phyloP scores from a whole-genome alignment of 2,797 vertebrate species.

The Brachyrhaphis roseni region DNA sequence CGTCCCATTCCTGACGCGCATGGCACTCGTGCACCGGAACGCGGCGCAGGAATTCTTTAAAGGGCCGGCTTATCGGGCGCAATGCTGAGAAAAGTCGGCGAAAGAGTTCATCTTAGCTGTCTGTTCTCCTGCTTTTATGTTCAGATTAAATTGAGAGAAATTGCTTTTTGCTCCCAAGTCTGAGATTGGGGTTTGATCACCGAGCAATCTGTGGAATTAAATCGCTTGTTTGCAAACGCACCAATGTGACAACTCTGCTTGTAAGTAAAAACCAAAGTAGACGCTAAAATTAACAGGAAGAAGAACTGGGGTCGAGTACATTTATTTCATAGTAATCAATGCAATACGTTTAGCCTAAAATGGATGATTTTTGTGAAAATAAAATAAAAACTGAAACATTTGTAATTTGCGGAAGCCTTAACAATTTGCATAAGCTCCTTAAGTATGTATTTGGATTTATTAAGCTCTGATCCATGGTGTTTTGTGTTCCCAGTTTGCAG shows the following conservation, averaged over 20 bases:
- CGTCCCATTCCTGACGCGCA: constrained; percentile 3
- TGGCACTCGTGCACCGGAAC: constrained; percentile 5
- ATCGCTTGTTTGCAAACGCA: constrained; percentile 9
- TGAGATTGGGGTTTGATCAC: constrained; percentile 2
- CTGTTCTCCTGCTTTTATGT: constrained; percentile 11
- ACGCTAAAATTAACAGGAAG: background rate
- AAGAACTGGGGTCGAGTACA: constrained; percentile 25
- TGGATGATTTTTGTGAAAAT: constrained; percentile 12
- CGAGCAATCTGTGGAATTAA: background rate
- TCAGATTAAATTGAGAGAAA: constrained; percentile 31
- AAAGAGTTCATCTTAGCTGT: constrained; percentile 57
- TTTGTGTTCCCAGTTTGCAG: constrained; percentile 31
- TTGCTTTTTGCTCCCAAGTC: constrained; percentile 22
- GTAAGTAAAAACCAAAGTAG: background rate
- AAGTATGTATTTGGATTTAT: constrained; percentile 50
- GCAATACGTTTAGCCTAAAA: constrained; percentile 31
- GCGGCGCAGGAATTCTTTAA: constrained; percentile 37
- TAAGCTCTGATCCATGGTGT: constrained; percentile 46
- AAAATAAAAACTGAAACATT: constrained; percentile 18
- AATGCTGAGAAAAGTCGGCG: constrained; percentile 25
- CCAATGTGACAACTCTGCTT: background rate
- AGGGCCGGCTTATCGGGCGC: constrained; percentile 53
- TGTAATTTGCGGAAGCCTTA: constrained; percentile 41
- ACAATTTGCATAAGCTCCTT: constrained; percentile 60
- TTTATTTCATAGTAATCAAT: constrained; percentile 60